Base-by-base conservation (phyloP, 2,113 vertebrate genomes). In the Chelonoidis abingdonii region DNA sequence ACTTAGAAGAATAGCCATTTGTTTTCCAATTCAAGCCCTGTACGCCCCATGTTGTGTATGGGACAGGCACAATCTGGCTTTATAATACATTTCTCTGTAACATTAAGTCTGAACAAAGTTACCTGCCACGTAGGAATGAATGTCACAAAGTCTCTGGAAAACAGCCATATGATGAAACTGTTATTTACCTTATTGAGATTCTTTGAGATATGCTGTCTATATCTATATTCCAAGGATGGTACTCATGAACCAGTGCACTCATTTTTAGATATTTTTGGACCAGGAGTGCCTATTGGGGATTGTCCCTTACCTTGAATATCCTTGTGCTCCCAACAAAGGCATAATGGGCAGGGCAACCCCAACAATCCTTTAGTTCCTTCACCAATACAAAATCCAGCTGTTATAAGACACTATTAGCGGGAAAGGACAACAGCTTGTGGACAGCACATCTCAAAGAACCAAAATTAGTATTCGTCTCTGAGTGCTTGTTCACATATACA, bases 101-200 rank as follows among this genome's bases (percentile, higher is more conserved):
- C 8, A 50, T 54, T 56, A 56, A 44, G 10, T 14, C 2, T 53
- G 86, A 86, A 89, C 41, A 84, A 44, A 84, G 92, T 96, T 72
- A 56, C 80, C 83, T 1, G 54, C 21, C 6, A 56, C 3, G 41
- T 3, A 35, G 38, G 83, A 75, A 19, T 13, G 10, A 92, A 54
- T 16, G 44, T 35, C 54, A 44, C n/a, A 86, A 92, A 92, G 92
- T 83, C 56, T 94, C 91, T n/a, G 79, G 25, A 41, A 92, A 6
- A 72, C 19, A 89, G 50, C 10, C 17, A 17, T 31, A 89, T 41
- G n/a, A 72, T 72, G n/a, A 72, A 72, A 72, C 2, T 8, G 65
- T 72, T 38, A 72, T 38, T 38, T 38, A 72, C n/a, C 9, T 19
- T 69, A 31, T 5, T 38, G 19, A 22, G 65, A 5, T 72, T 72